Base-by-base conservation (phyloP, 2,113 vertebrate genomes). In the Chrysemys picta region DNA sequence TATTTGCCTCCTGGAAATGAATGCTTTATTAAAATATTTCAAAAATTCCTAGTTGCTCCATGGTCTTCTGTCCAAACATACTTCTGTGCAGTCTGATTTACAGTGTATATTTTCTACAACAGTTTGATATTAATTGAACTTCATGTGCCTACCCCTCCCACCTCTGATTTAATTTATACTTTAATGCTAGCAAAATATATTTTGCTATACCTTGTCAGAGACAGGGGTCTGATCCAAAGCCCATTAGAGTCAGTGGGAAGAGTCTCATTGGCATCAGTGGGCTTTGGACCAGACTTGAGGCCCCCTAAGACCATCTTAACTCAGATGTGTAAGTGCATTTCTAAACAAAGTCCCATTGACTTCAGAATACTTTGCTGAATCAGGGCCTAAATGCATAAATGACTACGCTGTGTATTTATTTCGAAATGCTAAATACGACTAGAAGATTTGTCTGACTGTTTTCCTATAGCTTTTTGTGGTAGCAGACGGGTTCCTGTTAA, bases 401-500 rank as follows among this genome's bases (percentile, higher is more conserved):
- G 89, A 91, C 62, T 96, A 95, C 54, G 22, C 5, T 90, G 81
- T 93, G 80, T 80, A 93, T 96, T 91, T 92, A 75, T 91, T 95
- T 85, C 83, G 89, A 69, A 95, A 93, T 90, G 82, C 86, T 80
- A 35, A 80, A 80, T 50, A 80, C 42, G 24, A 49, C 47, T 49
- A 87, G 75, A 96, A 90, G 80, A 89, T 93, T 93, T 96, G 91
- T 54, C 84, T 93, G 89, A 62, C 94, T 94, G 86, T 94, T 95
- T 93, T 95, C 88, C 88, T 69, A 10, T 87, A 95, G 87, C 65
- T 90, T 96, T 93, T 94, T 96, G 84, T 54, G 59, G 29, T 87
- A 89, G n/a, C 62, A 93, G 54, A n/a, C 53, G 29, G 24, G 3
- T 85, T 96, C 69, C 57, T 96, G 89, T 95, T 84, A 90, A 96